Percentiles rank a stretch among this genome's conserved stretches.
Conservation (phyloP, 2,113 vertebrate species). For the Camarhynchus parvulus region DNA sequence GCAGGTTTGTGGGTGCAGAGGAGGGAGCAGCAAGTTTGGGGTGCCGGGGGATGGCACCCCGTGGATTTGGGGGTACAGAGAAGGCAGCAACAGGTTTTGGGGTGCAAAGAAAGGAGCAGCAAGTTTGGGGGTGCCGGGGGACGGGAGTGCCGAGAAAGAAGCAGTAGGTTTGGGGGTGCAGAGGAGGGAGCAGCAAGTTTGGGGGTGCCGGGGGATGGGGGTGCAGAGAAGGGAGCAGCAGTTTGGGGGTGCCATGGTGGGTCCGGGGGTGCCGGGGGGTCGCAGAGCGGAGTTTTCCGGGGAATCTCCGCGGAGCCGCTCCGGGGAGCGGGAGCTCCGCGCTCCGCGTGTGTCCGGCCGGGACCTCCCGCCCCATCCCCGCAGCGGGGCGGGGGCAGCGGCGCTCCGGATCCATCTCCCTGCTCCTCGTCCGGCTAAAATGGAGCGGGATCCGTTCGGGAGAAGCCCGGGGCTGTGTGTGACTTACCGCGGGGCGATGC, state of each 20-base stretch:
- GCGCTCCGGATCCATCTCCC: accelerated
- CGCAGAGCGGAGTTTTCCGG: neutral
- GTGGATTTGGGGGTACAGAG: no score
- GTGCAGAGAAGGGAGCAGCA: no score
- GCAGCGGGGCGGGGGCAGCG: neutral
- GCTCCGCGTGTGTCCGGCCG: neutral
- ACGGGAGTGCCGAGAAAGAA: no score
- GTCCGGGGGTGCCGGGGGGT: neutral
- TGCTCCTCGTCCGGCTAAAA: accelerated
- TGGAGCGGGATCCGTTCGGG: accelerated
- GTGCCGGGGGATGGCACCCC: no score
- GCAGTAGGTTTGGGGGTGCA: no score
- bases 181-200: neutral
- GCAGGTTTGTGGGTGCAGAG: no score
- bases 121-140: no score
- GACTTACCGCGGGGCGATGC: constrained; percentile 73
- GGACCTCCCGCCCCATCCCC: neutral
- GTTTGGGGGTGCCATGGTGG: no score
- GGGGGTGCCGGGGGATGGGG: no score
- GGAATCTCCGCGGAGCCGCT: neutral
- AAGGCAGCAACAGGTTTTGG: no score
- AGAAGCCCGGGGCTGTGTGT: accelerated
- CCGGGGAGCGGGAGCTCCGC: neutral
- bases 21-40: neutral
- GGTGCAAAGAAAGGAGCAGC: no score